Conservation (phyloP, 2,797 vertebrate genomes). For the Anguilla megastoma region DNA sequence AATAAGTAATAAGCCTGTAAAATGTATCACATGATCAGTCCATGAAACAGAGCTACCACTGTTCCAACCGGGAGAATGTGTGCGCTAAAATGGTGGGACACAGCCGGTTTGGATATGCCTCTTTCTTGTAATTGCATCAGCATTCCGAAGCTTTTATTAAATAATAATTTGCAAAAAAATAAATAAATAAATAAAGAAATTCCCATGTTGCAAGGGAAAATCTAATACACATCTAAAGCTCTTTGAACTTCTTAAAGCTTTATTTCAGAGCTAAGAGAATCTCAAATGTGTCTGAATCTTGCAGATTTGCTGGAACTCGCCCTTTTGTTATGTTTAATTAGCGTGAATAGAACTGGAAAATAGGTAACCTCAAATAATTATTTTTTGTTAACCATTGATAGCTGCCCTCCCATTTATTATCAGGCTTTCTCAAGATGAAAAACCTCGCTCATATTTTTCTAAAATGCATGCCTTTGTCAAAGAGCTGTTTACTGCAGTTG, state of each 20-base stretch:
- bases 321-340: not conserved
- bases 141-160: slow-evolving; percentile 47
- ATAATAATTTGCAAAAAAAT: not conserved
- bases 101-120: slow-evolving; percentile 21
- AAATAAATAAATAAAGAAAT: not conserved
- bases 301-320: not conserved
- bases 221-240: not conserved
- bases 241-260: not conserved
- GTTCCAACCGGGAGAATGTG: not conserved
- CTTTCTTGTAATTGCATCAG: slow-evolving; percentile 70
- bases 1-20: not conserved
- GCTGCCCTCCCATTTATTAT: not conserved
- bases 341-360: not conserved
- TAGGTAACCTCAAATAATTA: not conserved
- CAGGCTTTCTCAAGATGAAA: not conserved
- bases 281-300: not conserved
- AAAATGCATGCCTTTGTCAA: not conserved
- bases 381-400: slow-evolving; percentile 15
- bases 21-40: not conserved
- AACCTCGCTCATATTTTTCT: not conserved
- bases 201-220: slow-evolving; percentile 14
- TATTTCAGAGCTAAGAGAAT: slow-evolving; percentile 22
- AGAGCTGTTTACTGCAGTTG: not conserved
- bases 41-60: not conserved
- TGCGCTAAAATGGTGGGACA: not conserved